Evolutionary conservation across 2,113 vertebrate genomes (phyloP).

Genomic region (Aegotheles bennettii): DNA sequence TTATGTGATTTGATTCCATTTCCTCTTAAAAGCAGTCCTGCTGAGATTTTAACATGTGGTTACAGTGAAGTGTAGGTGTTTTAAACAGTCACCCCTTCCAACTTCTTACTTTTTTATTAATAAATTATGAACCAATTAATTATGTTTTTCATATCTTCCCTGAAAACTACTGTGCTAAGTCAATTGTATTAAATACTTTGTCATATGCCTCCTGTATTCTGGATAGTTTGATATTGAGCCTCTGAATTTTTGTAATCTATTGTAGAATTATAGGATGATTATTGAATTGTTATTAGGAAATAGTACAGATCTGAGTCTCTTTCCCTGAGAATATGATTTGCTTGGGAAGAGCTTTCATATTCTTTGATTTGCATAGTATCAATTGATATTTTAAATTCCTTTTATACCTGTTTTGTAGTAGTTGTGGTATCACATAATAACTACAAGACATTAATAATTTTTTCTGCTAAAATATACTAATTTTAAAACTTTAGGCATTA

Average conservation of each 20-base stretch:
- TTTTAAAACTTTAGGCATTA: neutral
- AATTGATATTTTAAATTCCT: neutral
- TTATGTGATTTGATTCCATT: slow-evolving; percentile 28
- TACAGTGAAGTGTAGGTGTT: neutral
- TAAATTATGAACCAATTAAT: neutral
- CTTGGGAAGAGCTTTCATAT: neutral
- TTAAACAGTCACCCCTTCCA: neutral
- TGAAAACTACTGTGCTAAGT: neutral
- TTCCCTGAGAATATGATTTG: neutral
- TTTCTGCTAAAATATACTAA: neutral
- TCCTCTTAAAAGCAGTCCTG: slow-evolving; percentile 21
- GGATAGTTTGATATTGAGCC: neutral
- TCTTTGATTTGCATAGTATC: neutral
- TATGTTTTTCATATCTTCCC: neutral
- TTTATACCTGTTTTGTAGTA: neutral
- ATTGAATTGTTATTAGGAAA: neutral
- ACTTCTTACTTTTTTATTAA: neutral
- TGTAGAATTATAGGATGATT: neutral
- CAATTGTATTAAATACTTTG: neutral
- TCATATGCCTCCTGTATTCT: neutral
- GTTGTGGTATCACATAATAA: neutral
- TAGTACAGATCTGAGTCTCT: neutral
- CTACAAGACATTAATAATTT: neutral
- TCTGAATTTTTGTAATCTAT: neutral
- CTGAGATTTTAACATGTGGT: slow-evolving; percentile 13